Evolutionary conservation across 2,113 vertebrate species (phyloP), one percentile per base, ranked within the genome.

Genomic region (Harpagus bidentatus): DNA sequence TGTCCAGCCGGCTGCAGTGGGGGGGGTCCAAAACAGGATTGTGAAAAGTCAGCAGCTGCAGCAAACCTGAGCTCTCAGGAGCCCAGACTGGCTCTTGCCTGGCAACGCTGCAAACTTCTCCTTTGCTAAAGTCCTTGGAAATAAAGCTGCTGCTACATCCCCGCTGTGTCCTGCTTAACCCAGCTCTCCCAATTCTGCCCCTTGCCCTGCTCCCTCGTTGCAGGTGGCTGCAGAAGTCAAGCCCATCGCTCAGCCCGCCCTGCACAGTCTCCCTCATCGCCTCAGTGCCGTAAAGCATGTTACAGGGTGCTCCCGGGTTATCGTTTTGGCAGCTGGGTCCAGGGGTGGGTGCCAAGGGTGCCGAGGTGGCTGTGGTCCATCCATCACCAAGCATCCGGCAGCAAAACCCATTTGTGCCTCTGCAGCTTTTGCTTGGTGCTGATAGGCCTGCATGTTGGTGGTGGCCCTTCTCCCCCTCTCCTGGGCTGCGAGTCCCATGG

Each of bases 201-300:
- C 45, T 52, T 4, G 4, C 31, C 34, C 47, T 2, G 7, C 40
- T 89, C 16, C 50, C 38, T 19, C 3, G 0, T 9, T 16, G 26
- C 16, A 26, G 32, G 48, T 10, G n/a, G 43, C 40, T 50, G 56
- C 77, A 43, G 58, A 58, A 47, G 47, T 1, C 29, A 17, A 90
- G 22, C 79, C 47, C 38, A 1, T 3, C 0, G 0, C 26, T 45
- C 62, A 69, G 38, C 42, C 53, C 1, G 0, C 19, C 25, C 32
- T 28, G 42, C 22, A 4, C 3, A 0, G 25, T 34, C 56, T 38
- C 10, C 1, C 59, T 71, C 52, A 4, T 14, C 9, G 1, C 43
- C 38, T 19, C 9, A 0, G 7, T 2, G 40, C 31, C 6, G 0
- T 10, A 7, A 34, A 15, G 36, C 2, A 2, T 0, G 4, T 48